Base-by-base conservation (phyloP, 1,140 invertebrate species). In the Camponotus vicinus region DNA sequence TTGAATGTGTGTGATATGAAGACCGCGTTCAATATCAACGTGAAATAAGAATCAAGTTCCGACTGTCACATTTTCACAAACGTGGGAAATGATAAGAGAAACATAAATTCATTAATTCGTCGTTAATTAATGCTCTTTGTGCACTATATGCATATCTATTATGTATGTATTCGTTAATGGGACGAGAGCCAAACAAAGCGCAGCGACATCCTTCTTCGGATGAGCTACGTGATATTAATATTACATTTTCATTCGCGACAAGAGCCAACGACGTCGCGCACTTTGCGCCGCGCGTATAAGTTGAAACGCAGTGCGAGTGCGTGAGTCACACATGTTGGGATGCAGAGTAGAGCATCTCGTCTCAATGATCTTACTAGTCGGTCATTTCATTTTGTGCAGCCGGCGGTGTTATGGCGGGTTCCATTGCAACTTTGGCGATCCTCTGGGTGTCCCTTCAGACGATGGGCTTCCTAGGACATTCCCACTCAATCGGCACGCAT, bases 361-460 rank as follows among this genome's bases (percentile, higher is more conserved):
- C 21, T 61, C 13, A 27, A 11, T 18, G 2, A 61, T 83, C 40
- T 83, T 75, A 61, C 61, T 71, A 71, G 52, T 70, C 15, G 27
- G 40, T 86, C 63, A 67, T 90, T 88, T 67, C n/a, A 11, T 87
- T 89, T 82, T 89, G 87, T 80, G 45, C 90, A 95, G 94, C 93
- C 59, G 92, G 94, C 42, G 91, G 92, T 89, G 89, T 95, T 40
- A 95, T 95, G 94, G 94, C 94, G 69, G 92, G 93, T 52, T 94
- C 93, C 0, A 87, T 95, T 63, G 93, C 92, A 42, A 92, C 91
- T 73, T 32, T 95, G n/a, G 94, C 93, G n/a, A 90, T 94, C 1
- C 66, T 95, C 66, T 95, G 94, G 93, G 55, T 94, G 7, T 89
- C 90, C 13, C 77, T 95, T 4, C 94, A 95, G 73, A 91, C 94